Evolutionary conservation across 2,113 vertebrate genomes (phyloP), one percentile per base, ranked within the genome.

Genomic region (Glaucidium brasilianum): DNA sequence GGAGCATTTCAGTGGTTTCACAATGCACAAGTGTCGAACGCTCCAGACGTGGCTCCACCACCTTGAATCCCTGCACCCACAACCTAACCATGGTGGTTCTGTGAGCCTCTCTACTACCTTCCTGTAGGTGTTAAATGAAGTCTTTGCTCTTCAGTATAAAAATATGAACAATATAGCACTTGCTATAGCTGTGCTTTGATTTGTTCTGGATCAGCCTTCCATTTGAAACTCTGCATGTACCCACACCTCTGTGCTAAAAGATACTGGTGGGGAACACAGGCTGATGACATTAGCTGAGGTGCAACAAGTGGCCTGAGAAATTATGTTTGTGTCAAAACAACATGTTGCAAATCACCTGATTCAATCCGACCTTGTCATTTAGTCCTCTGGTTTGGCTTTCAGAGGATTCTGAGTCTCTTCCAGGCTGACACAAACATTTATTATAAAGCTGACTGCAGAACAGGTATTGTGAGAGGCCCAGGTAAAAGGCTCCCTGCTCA

Each of bases 121-220:
- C 9, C 17, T 66, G 35, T 9, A 15, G 53, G 34, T 34, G 34
- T 52, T 49, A 76, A 75, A n/a, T 25, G 43, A 49, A 75, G 4
- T 8, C 5, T 56, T 86, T 35, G 17, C 6, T 53, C 8, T 3
- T 23, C 22, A 53, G 12, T 27, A 23, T 18, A 37, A 45, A 90
- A 41, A 21, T 1, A 13, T 2, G 21, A 41, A 11, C 4, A 2
- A 12, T 32, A 2, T 6, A 9, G 22, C 17, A 11, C n/a, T 43
- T 29, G 30, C 21, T 30, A 27, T 39, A 69, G 12, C 56, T 87
- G 35, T 12, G 11, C 19, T 69, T 43, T 20, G 45, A 6, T 60
- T 52, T 29, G 15, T 14, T 71, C 45, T 67, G 37, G n/a, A 6
- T 52, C 45, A 49, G 26, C 23, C 13, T 35, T 16, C 25, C 0